Base-by-base conservation (phyloP, 2,888 invertebrate genomes). In the Pandemis heparana region DNA sequence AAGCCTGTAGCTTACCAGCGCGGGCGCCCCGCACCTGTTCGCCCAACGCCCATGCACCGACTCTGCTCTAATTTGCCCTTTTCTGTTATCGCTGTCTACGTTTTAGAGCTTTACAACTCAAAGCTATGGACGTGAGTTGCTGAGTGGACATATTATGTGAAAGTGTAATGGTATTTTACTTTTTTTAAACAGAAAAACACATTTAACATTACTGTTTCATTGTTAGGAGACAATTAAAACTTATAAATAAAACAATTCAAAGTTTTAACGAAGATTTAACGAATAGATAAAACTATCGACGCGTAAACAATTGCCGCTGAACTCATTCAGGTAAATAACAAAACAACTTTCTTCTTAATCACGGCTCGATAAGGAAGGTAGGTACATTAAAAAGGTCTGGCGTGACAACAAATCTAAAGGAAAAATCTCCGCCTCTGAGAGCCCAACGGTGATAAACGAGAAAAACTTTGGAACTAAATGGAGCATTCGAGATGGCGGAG, bases 401-500 rank as follows among this genome's bases (percentile, higher is more conserved):
- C 94, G 92, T 94, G 94, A 94, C 94, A 94, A 94, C 94, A 94
- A 94, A 95, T 94, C 94, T 94, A 93, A 92, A 92, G 93, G 94
- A 94, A 94, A 94, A 94, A 94, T 94, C 92, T 93, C 94, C 92
- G 92, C 90, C 91, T 92, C 90, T 88, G 92, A 92, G 92, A 92
- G 90, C 92, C 93, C 92, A 92, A 89, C 94, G 93, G 93, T 93
- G 94, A 94, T 94, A 94, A 94, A 94, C 94, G 94, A 93, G 94
- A 94, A 94, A 94, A 94, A 94, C 94, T 94, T 94, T 92, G 92
- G 90, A 93, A 93, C 94, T 94, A 93, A 94, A 94, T 94, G 94
- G 94, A 93, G 94, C 92, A 92, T 93, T 94, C 92, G 92, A 92
- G 91, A 91, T 92, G 94, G 87, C 89, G 90, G 88, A 89, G 92